Base-by-base conservation (phyloP, 2,113 vertebrate species). In the Phylloscopus whistleri region DNA sequence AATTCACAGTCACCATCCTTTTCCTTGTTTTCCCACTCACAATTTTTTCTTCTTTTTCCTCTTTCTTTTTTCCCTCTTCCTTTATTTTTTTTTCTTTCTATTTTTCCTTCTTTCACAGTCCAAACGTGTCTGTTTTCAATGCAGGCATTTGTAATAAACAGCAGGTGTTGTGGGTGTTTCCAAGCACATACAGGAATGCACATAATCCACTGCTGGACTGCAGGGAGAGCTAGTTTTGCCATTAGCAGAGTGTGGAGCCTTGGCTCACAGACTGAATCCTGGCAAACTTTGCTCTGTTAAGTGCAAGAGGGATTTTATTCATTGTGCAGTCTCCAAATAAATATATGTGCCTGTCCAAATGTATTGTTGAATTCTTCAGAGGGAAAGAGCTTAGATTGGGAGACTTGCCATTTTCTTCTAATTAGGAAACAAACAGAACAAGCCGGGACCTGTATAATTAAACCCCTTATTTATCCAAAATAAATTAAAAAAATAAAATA, bases 331-430 rank as follows among this genome's bases (percentile, higher is more conserved):
- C 27, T 87, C 96, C 96, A 98, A 98, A 95, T 90, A 97, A 97
- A 96, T 98, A 96, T 96, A 95, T 97, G 83, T 78, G 95, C 86
- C 89, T 96, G 78, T 91, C 69, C 91, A 97, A 96, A 93, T 95
- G 44, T 39, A 97, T 97, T 97, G 96, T 91, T 91, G 83, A 96
- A 96, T 93, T 97, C 94, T 94, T 95, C 87, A 97, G 94, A 97
- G 91, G 46, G 88, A 96, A 93, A 60, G 60, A 80, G 59, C 92
- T 97, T 91, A 88, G 88, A 90, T 70, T 97, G 96, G 93, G 96
- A 98, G 84, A 56, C 72, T 96, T 97, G 95, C 93, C 96, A 97
- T 96, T 98, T 98, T 97, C 93, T 56, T 95, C 95, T 97, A 98
- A 97, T 97, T 97, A 96, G 96, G 87, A 96, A 97, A 95, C 93